Conservation (phyloP, 2,888 invertebrate genomes). For the Meteorus colon region DNA sequence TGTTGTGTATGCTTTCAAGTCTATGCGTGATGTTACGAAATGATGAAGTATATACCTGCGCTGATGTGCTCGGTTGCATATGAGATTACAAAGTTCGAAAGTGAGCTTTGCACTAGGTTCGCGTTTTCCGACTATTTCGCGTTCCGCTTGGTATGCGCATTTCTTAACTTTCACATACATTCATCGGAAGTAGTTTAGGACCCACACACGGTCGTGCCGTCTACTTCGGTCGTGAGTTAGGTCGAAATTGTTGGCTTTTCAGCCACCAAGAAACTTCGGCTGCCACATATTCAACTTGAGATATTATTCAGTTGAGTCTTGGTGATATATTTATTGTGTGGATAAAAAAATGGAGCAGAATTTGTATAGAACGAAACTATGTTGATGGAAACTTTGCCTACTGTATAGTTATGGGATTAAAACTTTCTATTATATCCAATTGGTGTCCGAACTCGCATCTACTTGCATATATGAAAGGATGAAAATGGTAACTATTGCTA, state of each 20-base stretch:
- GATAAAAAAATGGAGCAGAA: slow-evolving; percentile 40
- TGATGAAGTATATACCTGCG: slow-evolving; percentile 1
- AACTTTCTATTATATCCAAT: slow-evolving; percentile 20
- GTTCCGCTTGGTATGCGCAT: slow-evolving; percentile 46
- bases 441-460: no score
- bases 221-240: slow-evolving; percentile 41
- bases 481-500: no score
- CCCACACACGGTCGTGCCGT: slow-evolving; percentile 13
- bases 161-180: slow-evolving; percentile 51
- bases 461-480: no score
- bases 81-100: slow-evolving; percentile 41
- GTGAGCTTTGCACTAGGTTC: slow-evolving; percentile 16
- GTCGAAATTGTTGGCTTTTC: slow-evolving; percentile 54
- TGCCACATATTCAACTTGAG: slow-evolving; percentile 31
- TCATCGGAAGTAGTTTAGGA: slow-evolving; percentile 48
- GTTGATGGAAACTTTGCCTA: slow-evolving; percentile 5
- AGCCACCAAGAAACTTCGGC: slow-evolving; percentile 47
- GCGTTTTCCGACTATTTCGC: slow-evolving; percentile 8
- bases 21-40: slow-evolving; percentile 34
- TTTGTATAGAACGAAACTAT: background rate
- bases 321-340: slow-evolving; percentile 29
- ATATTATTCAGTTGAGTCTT: slow-evolving; percentile 51
- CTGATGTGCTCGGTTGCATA: slow-evolving; percentile 30
- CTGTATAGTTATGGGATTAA: slow-evolving; percentile 34
- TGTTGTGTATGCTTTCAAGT: slow-evolving; percentile 17